phyloP scores from a whole-genome alignment of 2,113 vertebrate genomes.

The Morone saxatilis region DNA sequence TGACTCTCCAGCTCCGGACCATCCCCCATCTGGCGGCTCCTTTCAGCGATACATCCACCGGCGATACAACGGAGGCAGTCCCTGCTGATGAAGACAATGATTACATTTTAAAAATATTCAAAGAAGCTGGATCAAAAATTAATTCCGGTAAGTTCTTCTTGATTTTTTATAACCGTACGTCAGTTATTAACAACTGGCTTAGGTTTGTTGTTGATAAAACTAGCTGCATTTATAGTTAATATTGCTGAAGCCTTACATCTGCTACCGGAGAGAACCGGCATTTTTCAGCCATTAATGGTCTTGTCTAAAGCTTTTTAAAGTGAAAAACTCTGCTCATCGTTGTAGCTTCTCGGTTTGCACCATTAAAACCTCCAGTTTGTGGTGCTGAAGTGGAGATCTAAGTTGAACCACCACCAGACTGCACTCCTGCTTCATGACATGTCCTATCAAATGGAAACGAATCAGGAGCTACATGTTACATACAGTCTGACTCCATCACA shows the following conservation, averaged over 20 bases:
- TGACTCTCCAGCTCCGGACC: conserved; percentile 39
- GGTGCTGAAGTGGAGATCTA: not conserved
- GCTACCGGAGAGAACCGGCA: not conserved
- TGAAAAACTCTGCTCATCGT: not conserved
- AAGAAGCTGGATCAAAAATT: conserved; percentile 28
- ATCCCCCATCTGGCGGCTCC: conserved; percentile 71
- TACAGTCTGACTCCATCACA: not conserved
- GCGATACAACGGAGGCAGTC: conserved; percentile 34
- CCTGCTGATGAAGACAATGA: conserved; percentile 49
- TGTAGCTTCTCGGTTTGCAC: not conserved
- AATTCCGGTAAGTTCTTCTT: conserved; percentile 50
- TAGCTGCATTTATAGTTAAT: not conserved
- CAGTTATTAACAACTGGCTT: not conserved
- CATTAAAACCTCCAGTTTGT: conserved; percentile 4
- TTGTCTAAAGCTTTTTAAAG: not conserved
- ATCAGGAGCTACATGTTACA: not conserved
- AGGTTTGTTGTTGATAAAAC: not conserved
- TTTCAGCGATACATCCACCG: conserved; percentile 30
- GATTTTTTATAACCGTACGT: rapidly evolving
- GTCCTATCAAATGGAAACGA: not conserved
- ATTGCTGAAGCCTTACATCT: conserved; percentile 18
- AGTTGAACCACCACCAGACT: not conserved
- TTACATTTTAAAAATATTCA: conserved; percentile 19
- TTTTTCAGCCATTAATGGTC: not conserved
- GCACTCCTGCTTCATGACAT: conserved; percentile 1